Evolutionary conservation across 1,140 invertebrate species (phyloP).

Genomic region (Fopius arisanus): DNA sequence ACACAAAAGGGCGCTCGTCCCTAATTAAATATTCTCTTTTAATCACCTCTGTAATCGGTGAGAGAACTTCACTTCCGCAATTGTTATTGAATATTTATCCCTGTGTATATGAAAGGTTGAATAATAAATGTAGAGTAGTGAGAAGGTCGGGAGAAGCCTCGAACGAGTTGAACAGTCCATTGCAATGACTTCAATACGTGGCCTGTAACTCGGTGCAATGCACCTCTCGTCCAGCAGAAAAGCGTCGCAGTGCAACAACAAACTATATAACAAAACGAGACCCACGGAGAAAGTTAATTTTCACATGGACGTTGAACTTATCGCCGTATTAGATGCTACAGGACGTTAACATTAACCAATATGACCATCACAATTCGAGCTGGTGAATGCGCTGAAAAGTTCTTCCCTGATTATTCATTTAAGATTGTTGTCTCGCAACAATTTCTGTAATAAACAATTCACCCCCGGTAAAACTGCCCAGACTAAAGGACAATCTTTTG

Average conservation of each 20-base stretch:
- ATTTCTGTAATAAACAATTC: too few relatives aligned
- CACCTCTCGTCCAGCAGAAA: slow-evolving; percentile 4
- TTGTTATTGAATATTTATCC: background rate
- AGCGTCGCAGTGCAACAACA: background rate
- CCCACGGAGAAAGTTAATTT: slow-evolving; percentile 57
- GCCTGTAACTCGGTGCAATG: slow-evolving; percentile 28
- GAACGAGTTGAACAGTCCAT: background rate
- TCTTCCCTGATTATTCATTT: background rate
- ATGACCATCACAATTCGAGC: background rate
- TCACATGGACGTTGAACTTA: slow-evolving; percentile 61
- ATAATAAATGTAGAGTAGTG: background rate
- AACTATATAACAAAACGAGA: background rate
- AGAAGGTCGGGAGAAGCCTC: background rate
- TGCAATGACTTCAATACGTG: slow-evolving; percentile 26
- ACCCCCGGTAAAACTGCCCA: too few relatives aligned
- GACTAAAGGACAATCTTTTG: too few relatives aligned
- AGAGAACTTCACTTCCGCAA: too few relatives aligned
- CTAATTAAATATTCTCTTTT: background rate
- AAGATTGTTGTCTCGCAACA: too few relatives aligned
- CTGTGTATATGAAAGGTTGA: background rate
- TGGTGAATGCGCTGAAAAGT: background rate
- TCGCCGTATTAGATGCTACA: slow-evolving; percentile 42
- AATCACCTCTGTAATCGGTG: background rate
- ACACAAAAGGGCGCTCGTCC: too few relatives aligned
- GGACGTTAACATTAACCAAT: slow-evolving; percentile 19